Percentiles rank a stretch among this genome's conserved stretches.
These are phyloP conservation scores for Macrobrachium rosenbergii DNA, from an alignment of 1,140 invertebrate species.

Conservation along the genomic window DNA sequence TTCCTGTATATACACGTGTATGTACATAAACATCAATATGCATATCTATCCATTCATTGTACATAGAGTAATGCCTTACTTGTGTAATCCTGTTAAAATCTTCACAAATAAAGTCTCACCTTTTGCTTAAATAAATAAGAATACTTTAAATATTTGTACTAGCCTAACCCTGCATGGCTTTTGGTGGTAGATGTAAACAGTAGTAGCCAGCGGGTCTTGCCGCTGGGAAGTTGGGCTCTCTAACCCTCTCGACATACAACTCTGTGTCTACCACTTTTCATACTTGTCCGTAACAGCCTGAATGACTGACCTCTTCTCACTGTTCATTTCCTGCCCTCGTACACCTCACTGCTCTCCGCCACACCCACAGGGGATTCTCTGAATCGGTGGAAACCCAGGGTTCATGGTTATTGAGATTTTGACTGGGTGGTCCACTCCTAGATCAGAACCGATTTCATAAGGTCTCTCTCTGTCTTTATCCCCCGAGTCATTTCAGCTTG, in stretches of 20 bases:
- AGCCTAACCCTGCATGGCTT: conserved; percentile 59
- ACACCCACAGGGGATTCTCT: no score
- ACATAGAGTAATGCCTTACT: background rate
- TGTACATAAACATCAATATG: conserved; percentile 10
- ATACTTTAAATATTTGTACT: conserved; percentile 33
- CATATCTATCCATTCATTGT: background rate
- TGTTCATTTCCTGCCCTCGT: no score
- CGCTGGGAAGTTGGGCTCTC: background rate
- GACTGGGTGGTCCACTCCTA: no score
- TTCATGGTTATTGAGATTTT: no score
- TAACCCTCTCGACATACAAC: background rate
- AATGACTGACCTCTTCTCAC: no score
- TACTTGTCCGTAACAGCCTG: no score
- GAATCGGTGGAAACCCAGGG: no score
- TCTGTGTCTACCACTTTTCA: no score
- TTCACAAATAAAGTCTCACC: conserved; percentile 14
- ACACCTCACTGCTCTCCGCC: no score
- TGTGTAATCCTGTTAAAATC: conserved; percentile 6
- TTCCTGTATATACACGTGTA: conserved; percentile 6
- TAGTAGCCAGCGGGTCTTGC: background rate
- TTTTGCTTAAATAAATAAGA: conserved; percentile 44
- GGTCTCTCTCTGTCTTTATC: no score
- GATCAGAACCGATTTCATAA: no score
- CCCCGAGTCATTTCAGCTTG: no score
- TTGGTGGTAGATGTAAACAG: conserved; percentile 50